A percentile compares a stretch with the other conserved stretches of the same genome.
Conservation (phyloP, 2,888 invertebrate species). For the Neoascia interrupta region DNA sequence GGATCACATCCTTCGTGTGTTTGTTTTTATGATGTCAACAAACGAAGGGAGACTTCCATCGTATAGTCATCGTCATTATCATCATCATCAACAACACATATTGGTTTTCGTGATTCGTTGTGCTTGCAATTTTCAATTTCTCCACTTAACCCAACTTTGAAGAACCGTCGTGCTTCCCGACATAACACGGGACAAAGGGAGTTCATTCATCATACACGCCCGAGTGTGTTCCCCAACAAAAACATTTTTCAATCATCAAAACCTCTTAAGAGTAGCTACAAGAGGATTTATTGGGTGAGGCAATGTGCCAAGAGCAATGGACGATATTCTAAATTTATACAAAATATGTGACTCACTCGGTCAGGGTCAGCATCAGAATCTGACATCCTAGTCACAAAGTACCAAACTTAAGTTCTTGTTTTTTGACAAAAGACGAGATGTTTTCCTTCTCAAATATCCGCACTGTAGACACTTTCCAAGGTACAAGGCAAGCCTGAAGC, state of each 20-base stretch:
- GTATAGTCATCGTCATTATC: too few relatives aligned
- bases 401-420: not conserved
- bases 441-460: conserved; percentile 38
- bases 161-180: too few relatives aligned
- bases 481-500: conserved; percentile 13
- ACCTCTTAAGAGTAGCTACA: not conserved
- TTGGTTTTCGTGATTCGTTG: conserved; percentile 30
- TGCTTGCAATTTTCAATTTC: conserved; percentile 22
- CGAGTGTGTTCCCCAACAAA: too few relatives aligned
- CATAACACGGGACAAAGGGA: not conserved
- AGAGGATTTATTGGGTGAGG: conserved; percentile 6
- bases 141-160: conserved; percentile 20
- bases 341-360: conserved; percentile 46
- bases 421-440: not conserved
- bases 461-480: not conserved
- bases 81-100: conserved; percentile 6
- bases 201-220: not conserved
- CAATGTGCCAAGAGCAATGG: conserved; percentile 44
- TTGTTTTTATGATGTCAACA: conserved; percentile 49
- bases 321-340: conserved; percentile 42
- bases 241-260: conserved; percentile 7
- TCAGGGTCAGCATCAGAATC: conserved; percentile 43
- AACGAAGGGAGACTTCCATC: conserved; percentile 14
- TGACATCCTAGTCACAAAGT: conserved; percentile 15
- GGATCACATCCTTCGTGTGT: conserved; percentile 1